Conservation (phyloP, 2,113 vertebrate genomes). For the Brachionichthys hirsutus region DNA sequence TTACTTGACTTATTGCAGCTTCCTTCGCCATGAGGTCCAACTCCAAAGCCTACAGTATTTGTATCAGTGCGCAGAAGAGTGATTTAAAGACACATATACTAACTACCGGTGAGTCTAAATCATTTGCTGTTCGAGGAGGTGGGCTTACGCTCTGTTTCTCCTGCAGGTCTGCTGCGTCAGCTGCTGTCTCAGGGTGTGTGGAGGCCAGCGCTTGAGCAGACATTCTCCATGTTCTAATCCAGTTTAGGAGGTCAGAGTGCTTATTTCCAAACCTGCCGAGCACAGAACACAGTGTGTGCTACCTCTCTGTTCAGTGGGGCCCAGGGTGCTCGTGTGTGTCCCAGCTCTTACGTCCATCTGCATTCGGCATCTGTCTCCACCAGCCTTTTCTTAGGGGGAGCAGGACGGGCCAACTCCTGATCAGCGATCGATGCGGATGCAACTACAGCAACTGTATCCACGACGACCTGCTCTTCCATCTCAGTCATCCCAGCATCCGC, state of each 20-base stretch:
- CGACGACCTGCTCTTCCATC: constrained; percentile 72
- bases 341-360: constrained; percentile 82
- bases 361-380: constrained; percentile 82
- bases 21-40: constrained; percentile 78
- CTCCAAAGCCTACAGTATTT: constrained; percentile 80
- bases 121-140: too few species aligned
- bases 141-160: constrained; percentile 88
- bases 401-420: constrained; percentile 82
- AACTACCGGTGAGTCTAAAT: not conserved
- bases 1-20: constrained; percentile 73
- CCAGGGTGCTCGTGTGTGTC: not conserved
- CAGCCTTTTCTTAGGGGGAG: constrained; percentile 89
- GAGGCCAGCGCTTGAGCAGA: constrained; percentile 78
- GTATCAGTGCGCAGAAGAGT: not conserved
- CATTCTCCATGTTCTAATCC: constrained; percentile 83
- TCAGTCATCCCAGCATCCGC: constrained; percentile 80
- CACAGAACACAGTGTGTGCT: not conserved
- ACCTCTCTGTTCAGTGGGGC: not conserved
- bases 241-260: constrained; percentile 80
- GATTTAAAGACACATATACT: not conserved
- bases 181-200: constrained; percentile 79
- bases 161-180: constrained; percentile 78
- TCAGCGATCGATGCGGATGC: constrained; percentile 62
- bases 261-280: constrained; percentile 82
- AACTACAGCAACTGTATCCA: constrained; percentile 65